phyloP scores from a whole-genome alignment of 2,113 vertebrate genomes.

The Leiothrix lutea region DNA sequence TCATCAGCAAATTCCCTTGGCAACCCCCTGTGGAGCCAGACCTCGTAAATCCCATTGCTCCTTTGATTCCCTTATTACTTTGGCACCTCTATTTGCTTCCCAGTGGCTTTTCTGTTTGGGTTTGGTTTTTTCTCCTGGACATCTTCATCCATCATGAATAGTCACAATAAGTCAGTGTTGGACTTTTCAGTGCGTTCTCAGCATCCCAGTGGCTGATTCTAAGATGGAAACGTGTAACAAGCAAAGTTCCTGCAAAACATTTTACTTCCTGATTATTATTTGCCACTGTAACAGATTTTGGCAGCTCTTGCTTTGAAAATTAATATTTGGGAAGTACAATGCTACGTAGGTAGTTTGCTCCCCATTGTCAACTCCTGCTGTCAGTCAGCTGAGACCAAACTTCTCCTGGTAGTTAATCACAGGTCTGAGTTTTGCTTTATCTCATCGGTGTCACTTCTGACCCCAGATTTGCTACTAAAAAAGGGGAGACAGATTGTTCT shows the following conservation, averaged over 20 bases:
- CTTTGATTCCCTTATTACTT: not conserved
- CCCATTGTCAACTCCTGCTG: not conserved
- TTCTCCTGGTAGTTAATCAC: not conserved
- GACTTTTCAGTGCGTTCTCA: not conserved
- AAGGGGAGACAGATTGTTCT: not conserved
- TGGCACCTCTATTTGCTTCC: not conserved
- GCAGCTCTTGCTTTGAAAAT: not conserved
- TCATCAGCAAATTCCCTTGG: not conserved
- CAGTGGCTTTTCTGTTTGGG: not conserved
- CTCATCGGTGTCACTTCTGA: rapidly evolving
- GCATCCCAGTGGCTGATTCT: not conserved
- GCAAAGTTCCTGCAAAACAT: not conserved
- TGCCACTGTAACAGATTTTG: not conserved
- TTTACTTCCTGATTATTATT: not conserved
- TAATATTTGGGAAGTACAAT: not conserved
- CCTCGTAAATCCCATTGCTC: not conserved
- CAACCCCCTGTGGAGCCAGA: not conserved
- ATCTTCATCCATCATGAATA: not conserved
- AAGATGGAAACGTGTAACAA: not conserved
- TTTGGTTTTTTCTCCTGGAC: not conserved
- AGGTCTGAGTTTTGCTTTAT: not conserved
- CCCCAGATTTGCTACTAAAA: not conserved
- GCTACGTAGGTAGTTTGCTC: not conserved
- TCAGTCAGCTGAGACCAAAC: not conserved
- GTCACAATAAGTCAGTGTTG: not conserved